Evolutionary conservation across 53 echinoderm and acorn worm species (phyloP), one percentile per base, ranked within the genome.

Genomic region (Mesocentrotus franciscanus): DNA sequence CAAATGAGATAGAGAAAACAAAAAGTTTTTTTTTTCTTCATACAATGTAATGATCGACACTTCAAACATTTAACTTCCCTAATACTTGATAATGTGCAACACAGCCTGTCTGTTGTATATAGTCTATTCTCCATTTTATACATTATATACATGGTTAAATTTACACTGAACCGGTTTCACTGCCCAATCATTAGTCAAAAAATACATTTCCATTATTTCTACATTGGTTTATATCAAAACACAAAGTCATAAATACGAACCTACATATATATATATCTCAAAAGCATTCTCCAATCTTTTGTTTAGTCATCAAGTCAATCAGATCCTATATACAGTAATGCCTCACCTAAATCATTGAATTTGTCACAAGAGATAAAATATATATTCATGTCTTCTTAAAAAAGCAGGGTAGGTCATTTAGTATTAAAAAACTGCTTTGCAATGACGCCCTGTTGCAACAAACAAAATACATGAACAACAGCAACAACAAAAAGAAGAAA

Each of bases 261-360:
- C 94, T 94, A 94, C 95, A 94, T 93, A 94, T 81, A 94, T 93
- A 94, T 81, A 94, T 85, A 94, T 94, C 87, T 94, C 64, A 94
- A 87, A 34, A 94, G 58, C 76, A 71, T 61, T 68, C 42, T 42
- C 85, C 85, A 61, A 61, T 29, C 36, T 94, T 70, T 66, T 81
- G 66, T 94, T 74, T 62, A 18, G 13, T 81, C 17, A 78, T 93
- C 93, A 93, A 83, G 15, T 81, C 93, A 83, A 20, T 94, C 95
- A 85, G 42, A 85, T 94, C 95, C 94, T 94, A 94, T 94, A 11
- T 94, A 94, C 95, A 94, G 13, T 94, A 94, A 94, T 94, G 95
- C 89, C 95, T 94, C 87, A 85, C 85, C 87, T 94, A 85, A 84
- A 35, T 26, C 61, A 60, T 76, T 27, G 10, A 74, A 30, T 26